phyloP scores from a whole-genome alignment of 1,140 invertebrate species.

The Drosophila murphyi region DNA sequence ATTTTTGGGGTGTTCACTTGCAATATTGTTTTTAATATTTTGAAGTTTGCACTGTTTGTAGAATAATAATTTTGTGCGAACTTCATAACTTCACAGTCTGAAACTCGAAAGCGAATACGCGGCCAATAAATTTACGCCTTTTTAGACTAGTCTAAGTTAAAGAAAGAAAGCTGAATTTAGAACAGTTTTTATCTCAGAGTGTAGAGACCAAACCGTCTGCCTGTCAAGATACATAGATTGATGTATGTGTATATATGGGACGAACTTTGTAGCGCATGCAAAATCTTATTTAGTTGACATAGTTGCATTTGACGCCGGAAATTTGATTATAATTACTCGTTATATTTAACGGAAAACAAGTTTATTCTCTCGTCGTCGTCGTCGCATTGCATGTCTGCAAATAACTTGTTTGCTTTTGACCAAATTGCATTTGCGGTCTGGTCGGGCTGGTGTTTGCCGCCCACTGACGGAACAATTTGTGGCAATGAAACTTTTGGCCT shows the following conservation, averaged over 20 bases:
- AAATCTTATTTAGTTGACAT: constrained; percentile 71
- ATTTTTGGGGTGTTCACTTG: too few species aligned
- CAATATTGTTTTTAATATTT: too few species aligned
- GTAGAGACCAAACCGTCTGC: constrained; percentile 23
- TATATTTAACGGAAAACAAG: constrained; percentile 65
- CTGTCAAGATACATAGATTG: constrained; percentile 25
- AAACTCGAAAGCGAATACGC: too few species aligned
- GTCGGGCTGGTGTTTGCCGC: constrained; percentile 22
- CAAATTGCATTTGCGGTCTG: constrained; percentile 25
- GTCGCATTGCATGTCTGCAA: constrained; percentile 15
- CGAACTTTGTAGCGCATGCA: constrained; percentile 48
- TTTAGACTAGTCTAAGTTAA: too few species aligned
- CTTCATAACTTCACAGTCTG: too few species aligned
- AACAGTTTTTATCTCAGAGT: constrained; percentile 4
- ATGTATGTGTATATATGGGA: constrained; percentile 35
- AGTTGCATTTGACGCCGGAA: constrained; percentile 71
- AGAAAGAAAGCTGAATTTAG: too few species aligned
- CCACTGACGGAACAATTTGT: constrained; percentile 41
- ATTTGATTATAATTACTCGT: constrained; percentile 65
- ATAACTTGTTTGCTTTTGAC: constrained; percentile 50
- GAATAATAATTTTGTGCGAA: too few species aligned
- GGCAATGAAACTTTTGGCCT: constrained; percentile 34
- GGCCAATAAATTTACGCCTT: too few species aligned
- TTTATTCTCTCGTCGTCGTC: constrained; percentile 46
- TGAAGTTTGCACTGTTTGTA: too few species aligned